Evolutionary conservation across 2,888 invertebrate species (phyloP).

Genomic region (Lasioglossum lativentre): DNA sequence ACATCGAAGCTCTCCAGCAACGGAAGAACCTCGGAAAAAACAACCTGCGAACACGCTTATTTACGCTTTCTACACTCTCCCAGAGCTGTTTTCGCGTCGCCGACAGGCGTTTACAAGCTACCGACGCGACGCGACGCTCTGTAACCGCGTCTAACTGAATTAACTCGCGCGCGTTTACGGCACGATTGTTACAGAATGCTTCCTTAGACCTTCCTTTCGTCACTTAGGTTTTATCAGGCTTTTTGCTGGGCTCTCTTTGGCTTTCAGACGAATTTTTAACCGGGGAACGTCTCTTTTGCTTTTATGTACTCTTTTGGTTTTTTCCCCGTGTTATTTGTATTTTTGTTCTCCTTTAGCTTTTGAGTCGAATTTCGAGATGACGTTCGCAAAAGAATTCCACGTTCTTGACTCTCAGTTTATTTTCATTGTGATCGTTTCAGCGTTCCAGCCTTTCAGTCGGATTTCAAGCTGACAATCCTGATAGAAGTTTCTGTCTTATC

Average conservation of each 20-base stretch:
- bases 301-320: no score
- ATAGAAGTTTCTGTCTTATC: neutral
- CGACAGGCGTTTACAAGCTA: neutral
- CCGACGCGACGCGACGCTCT: neutral
- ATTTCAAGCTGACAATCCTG: no score
- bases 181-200: neutral
- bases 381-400: no score
- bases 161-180: neutral
- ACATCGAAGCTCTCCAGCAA: constrained; percentile 18
- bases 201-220: no score
- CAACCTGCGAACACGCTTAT: neutral
- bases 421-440: neutral
- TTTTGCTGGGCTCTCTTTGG: no score
- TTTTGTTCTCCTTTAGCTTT: no score
- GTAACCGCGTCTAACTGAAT: neutral
- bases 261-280: no score
- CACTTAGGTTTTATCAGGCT: no score
- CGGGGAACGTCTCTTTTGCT: no score
- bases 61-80: neutral
- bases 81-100: neutral
- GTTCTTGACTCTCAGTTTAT: neutral
- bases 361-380: no score
- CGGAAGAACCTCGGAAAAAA: neutral
- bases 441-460: no score
- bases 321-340: no score